Evolutionary conservation across 2,888 invertebrate genomes (phyloP).

Genomic region (Drosophila diplacantha): DNA sequence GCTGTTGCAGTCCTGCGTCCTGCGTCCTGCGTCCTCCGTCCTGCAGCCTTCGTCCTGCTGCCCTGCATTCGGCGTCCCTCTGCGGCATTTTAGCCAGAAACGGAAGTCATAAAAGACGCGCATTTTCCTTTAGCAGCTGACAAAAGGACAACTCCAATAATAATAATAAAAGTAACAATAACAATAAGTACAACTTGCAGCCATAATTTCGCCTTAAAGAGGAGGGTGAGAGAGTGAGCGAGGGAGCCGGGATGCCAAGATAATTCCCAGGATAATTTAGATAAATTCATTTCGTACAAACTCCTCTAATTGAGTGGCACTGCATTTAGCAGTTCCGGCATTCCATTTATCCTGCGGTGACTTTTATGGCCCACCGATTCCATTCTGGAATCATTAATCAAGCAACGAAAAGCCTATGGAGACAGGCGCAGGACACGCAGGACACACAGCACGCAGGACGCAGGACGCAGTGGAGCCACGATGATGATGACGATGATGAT

Average conservation of each 20-base stretch:
- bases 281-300: slow-evolving; percentile 57
- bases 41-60: slow-evolving; percentile 36
- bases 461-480: not conserved
- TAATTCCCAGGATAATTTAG: slow-evolving; percentile 66
- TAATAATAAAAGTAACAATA: slow-evolving; percentile 28
- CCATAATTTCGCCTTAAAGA: slow-evolving; percentile 68
- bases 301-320: slow-evolving; percentile 60
- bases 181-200: slow-evolving; percentile 47
- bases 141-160: slow-evolving; percentile 21
- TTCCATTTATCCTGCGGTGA: slow-evolving; percentile 31
- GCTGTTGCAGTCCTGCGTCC: slow-evolving; percentile 51
- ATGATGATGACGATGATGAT: not conserved
- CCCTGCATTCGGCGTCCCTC: slow-evolving; percentile 43
- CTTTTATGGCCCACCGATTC: slow-evolving; percentile 55
- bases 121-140: slow-evolving; percentile 36
- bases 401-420: slow-evolving; percentile 41
- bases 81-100: slow-evolving; percentile 62
- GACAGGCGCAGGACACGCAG: slow-evolving; percentile 10
- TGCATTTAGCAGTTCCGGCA: slow-evolving; percentile 26
- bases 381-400: slow-evolving; percentile 57
- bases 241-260: slow-evolving; percentile 50
- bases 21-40: slow-evolving; percentile 38
- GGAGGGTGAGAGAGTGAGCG: slow-evolving; percentile 6
- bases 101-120: slow-evolving; percentile 70
- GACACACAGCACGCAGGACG: not conserved